These are phyloP conservation scores for Gonioctena quinquepunctata DNA, from an alignment of 1,140 invertebrate species.

Conservation along the genomic window DNA sequence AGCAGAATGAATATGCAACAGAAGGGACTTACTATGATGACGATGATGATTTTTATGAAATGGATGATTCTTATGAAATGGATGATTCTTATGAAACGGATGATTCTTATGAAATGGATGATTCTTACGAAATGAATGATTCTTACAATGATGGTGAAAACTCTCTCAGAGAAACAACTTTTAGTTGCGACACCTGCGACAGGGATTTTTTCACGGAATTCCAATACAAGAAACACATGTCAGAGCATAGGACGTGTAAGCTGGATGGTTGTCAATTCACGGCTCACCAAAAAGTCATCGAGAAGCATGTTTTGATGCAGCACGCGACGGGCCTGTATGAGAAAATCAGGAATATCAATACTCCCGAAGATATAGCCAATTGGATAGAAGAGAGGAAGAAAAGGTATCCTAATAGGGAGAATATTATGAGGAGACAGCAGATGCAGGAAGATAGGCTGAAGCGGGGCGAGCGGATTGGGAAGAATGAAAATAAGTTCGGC, in stretches of 20 bases:
- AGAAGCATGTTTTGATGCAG: conserved; percentile 79
- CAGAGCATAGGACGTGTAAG: conserved; percentile 73
- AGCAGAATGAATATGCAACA: too few relatives aligned
- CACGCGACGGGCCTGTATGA: conserved; percentile 78
- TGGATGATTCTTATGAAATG: too few relatives aligned
- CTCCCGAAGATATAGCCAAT: conserved; percentile 78
- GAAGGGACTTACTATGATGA: not conserved
- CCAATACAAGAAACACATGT: conserved; percentile 66
- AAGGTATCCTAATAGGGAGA: conserved; percentile 72
- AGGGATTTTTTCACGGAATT: conserved; percentile 66
- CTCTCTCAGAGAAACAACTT: conserved; percentile 5
- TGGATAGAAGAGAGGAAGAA: conserved; percentile 81
- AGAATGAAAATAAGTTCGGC: conserved; percentile 57
- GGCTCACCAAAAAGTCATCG: conserved; percentile 76
- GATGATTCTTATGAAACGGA: too few relatives aligned
- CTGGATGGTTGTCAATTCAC: conserved; percentile 81
- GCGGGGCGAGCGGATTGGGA: conserved; percentile 69
- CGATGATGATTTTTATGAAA: not conserved
- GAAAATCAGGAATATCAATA: conserved; percentile 72
- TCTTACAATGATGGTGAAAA: too few relatives aligned
- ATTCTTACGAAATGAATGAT: too few relatives aligned
- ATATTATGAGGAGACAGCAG: conserved; percentile 68
- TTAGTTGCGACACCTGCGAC: conserved; percentile 76
- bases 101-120: too few relatives aligned
- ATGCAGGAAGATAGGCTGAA: conserved; percentile 67